Evolutionary conservation across 2,797 vertebrate species (phyloP).

Genomic region (Carduelis carduelis): DNA sequence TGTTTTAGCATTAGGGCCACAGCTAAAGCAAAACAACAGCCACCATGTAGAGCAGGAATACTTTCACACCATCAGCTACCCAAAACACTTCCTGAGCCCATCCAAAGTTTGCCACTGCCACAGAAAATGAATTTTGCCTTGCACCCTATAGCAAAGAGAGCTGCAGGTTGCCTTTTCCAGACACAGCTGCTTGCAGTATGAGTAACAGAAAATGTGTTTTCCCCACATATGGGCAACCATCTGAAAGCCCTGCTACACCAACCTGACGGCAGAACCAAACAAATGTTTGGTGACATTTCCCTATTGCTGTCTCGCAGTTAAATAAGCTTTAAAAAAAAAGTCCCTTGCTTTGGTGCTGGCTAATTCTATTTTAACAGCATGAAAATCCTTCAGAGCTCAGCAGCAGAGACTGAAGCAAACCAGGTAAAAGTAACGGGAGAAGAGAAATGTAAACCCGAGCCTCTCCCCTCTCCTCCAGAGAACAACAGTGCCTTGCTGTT

Average conservation of each 20-base stretch:
- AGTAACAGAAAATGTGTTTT: constrained; percentile 3
- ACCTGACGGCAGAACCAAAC: not conserved
- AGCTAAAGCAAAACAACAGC: not conserved
- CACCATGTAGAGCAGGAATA: not conserved
- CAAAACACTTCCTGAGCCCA: not conserved
- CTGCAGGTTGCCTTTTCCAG: not conserved
- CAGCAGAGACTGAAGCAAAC: not conserved
- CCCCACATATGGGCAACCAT: not conserved
- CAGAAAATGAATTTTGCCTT: not conserved
- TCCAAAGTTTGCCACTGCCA: not conserved
- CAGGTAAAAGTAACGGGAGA: not conserved
- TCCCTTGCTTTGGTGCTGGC: not conserved
- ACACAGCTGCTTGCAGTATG: not conserved
- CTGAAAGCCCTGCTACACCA: constrained; percentile 13
- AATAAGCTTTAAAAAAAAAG: not conserved
- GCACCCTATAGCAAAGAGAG: not conserved
- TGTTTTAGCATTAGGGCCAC: not conserved
- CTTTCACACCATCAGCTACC: not conserved
- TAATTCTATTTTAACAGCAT: not conserved
- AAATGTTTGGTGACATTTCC: constrained; percentile 30
- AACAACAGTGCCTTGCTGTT: not conserved
- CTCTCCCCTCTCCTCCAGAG: not conserved
- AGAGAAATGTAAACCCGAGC: not conserved
- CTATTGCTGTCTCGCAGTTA: not conserved
- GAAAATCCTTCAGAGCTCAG: not conserved